A percentile compares a stretch with the other conserved stretches of the same genome.
phyloP scores from a whole-genome alignment of 2,113 vertebrate genomes.

The Stomatorhinus ivindoensis region DNA sequence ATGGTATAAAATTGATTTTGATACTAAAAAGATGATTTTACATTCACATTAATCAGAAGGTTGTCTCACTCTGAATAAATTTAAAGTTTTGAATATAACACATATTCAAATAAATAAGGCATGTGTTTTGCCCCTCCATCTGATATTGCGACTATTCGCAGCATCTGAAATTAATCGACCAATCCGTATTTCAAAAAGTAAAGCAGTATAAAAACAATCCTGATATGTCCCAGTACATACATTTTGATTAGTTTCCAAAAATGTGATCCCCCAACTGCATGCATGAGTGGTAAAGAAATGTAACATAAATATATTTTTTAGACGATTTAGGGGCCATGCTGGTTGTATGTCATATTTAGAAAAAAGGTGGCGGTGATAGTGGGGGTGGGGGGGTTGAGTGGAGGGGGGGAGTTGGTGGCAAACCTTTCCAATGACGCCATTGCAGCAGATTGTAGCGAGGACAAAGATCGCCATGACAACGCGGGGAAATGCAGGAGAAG shows the following conservation, averaged over 20 bases:
- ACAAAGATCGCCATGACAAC: conserved; percentile 30
- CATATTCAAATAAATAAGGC: not conserved
- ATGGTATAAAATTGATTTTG: not conserved
- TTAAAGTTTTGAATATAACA: not conserved
- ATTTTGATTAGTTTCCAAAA: not conserved
- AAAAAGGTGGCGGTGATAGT: not conserved
- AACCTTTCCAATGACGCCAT: conserved; percentile 21
- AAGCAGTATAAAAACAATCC: not conserved
- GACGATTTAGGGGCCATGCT: not conserved
- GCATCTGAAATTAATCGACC: not conserved
- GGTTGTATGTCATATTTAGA: not conserved
- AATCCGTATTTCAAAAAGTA: not conserved
- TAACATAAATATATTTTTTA: not conserved
- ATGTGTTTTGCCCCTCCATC: not conserved
- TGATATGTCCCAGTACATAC: not conserved
- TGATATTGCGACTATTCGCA: not conserved
- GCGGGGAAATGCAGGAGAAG: conserved; percentile 10
- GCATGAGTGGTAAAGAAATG: not conserved
- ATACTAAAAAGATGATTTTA: not conserved
- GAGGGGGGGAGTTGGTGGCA: not conserved
- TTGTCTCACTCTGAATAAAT: not conserved
- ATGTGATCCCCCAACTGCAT: not conserved
- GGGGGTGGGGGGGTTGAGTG: not conserved
- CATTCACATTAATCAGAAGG: not conserved
- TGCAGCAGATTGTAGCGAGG: conserved; percentile 24